Base-by-base conservation (phyloP, 2,113 vertebrate species). In the Sisor rabdophorus region DNA sequence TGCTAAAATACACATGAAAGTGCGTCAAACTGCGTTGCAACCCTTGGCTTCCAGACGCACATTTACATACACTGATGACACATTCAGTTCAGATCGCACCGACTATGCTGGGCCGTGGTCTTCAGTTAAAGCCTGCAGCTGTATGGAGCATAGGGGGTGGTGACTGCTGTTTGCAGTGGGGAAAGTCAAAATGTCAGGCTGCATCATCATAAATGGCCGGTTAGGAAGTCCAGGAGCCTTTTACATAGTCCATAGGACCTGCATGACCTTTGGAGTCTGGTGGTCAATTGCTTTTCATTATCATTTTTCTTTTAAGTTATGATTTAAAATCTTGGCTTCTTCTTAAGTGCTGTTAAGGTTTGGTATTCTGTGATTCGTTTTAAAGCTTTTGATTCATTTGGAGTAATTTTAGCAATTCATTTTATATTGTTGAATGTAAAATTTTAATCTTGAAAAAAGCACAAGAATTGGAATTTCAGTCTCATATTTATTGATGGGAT, bases 81-180 rank as follows among this genome's bases (percentile, higher is more conserved):
- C 47, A 71, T 61, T 60, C 56, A 40, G 26, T 32, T 71, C 54
- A 70, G 55, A 76, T 81, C 60, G 22, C 59, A 55, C 65, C 40
- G 32, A 67, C 75, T 78, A 52, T 59, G 48, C 30, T 77, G 63
- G 52, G 48, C 75, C 30, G 36, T 59, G 74, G 32, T 53, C 71
- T 81, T 81, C 82, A 79, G 82, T 81, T 84, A 65, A 73, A 77
- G 73, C 82, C 82, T 79, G 76, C 71, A 79, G 77, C 76, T 77
- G 50, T 64, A 47, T 50, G 61, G 26, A 64, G 30, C 44, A 44
- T 17, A 47, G 8, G 40, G 69, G 68, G 16, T n/a, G 68, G 70
- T 17, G 48, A 59, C 20, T 22, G 13, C 44, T 47, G 36, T 54
- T 53, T 52, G 59, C 11, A 24, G 32, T 10, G 19, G 4, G 22